Base-by-base conservation (phyloP, 2,113 vertebrate genomes). In the Bufo bufo region DNA sequence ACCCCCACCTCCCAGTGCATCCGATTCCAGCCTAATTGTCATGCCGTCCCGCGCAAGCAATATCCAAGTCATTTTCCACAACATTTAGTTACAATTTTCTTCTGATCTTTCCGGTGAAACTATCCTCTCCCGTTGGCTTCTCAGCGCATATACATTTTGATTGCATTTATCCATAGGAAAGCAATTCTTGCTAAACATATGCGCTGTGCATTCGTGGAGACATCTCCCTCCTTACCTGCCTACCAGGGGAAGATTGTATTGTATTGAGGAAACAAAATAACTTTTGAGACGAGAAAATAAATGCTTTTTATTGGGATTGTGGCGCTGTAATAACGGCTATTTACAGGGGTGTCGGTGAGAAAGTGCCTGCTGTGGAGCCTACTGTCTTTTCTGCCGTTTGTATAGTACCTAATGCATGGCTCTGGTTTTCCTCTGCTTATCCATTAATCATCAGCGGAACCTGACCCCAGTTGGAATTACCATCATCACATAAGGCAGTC, bases 11-110 rank as follows among this genome's bases (percentile, higher is more conserved):
- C 92, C 91, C 92, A 81, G 91, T 94, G 92, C 92, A 90, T 91
- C 93, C 92, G 94, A 90, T 90, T 86, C 92, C 94, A 91, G 93
- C 95, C 94, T 96, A 95, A 96, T 95, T 96, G 95, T 94, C 94
- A 97, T 96, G 94, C 94, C 94, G 95, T 94, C 95, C 92, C 91
- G 92, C 96, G 93, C 95, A 95, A 95, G 95, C 94, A 96, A 94
- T 94, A 95, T 96, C 94, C 94, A 95, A 95, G 94, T 95, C 94
- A 95, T 96, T 96, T 97, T 97, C 95, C 93, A 95, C 95, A 96
- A 95, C 94, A 94, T 95, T 75, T 95, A 95, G 94, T 94, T 95
- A 94, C 94, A 96, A 95, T 95, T 95, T 94, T 93, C 94, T 93
- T 94, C 93, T 92, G 94, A 94, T 95, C 95, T 94, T 95, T 94